A percentile compares a stretch with the other conserved stretches of the same genome.
phyloP scores from a whole-genome alignment of 2,797 vertebrate species.

The Poecile montanus region DNA sequence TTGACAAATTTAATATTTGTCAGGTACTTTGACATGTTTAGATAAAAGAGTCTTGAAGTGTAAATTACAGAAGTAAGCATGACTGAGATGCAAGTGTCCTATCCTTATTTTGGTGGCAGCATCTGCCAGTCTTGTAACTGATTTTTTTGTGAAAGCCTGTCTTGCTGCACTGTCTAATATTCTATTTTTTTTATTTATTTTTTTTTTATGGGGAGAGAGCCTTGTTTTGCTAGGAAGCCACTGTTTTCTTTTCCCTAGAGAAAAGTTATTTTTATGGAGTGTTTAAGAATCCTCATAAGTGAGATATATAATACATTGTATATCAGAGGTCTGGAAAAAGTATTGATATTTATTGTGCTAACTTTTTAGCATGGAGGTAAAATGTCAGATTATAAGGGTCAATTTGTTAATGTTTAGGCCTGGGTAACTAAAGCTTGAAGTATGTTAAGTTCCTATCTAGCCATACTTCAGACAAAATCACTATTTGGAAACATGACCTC shows the following conservation, averaged over 20 bases:
- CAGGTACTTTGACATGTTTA: neutral
- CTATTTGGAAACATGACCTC: neutral
- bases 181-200: neutral
- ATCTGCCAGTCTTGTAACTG: neutral
- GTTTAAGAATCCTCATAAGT: neutral
- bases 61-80: neutral
- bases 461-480: neutral
- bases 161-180: neutral
- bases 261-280: neutral
- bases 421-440: neutral
- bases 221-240: neutral
- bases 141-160: neutral
- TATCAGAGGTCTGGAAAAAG: neutral
- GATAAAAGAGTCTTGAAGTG: neutral
- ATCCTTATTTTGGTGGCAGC: neutral
- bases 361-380: neutral
- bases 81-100: neutral
- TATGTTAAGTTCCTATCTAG: neutral
- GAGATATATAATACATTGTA: neutral
- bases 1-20: neutral
- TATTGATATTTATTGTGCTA: neutral
- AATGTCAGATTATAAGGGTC: neutral
- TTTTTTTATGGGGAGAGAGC: neutral
- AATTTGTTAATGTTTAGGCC: neutral
- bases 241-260: neutral